Percentiles rank a stretch among this genome's conserved stretches.
Evolutionary conservation across 2,797 vertebrate genomes (phyloP).

Genomic region (Parambassis ranga): DNA sequence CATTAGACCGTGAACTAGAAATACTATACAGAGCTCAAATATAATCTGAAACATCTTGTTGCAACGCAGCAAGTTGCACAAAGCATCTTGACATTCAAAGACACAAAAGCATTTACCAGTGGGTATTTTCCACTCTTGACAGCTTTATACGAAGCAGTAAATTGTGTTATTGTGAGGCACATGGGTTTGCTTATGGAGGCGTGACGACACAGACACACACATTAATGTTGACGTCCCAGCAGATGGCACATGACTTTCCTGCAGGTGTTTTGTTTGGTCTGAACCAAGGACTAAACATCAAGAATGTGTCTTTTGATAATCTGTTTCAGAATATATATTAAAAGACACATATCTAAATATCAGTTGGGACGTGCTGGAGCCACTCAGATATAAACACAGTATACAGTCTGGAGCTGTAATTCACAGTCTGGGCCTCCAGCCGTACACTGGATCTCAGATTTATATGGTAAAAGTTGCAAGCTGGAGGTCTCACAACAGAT

Average conservation of each 20-base stretch:
- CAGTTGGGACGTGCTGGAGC: not conserved
- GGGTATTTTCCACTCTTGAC: constrained; percentile 40
- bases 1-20: not conserved
- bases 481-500: constrained; percentile 40
- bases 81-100: not conserved
- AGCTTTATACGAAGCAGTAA: constrained; percentile 55
- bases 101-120: not conserved
- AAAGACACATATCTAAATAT: too few relatives aligned
- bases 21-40: too few relatives aligned
- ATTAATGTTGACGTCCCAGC: constrained; percentile 34
- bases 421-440: constrained; percentile 9
- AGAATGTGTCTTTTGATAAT: not conserved
- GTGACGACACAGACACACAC: not conserved
- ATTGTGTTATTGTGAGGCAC: constrained; percentile 47
- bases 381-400: not conserved
- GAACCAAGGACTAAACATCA: not conserved
- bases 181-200: constrained; percentile 31
- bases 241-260: constrained; percentile 38
- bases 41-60: not conserved
- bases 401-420: constrained; percentile 10
- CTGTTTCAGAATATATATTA: not conserved
- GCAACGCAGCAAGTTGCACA: not conserved
- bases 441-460: constrained; percentile 26
- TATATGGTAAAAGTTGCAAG: constrained; percentile 23
- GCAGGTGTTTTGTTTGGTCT: constrained; percentile 18